Conservation (phyloP, 2,888 invertebrate genomes). For the Apoderus coryli region DNA sequence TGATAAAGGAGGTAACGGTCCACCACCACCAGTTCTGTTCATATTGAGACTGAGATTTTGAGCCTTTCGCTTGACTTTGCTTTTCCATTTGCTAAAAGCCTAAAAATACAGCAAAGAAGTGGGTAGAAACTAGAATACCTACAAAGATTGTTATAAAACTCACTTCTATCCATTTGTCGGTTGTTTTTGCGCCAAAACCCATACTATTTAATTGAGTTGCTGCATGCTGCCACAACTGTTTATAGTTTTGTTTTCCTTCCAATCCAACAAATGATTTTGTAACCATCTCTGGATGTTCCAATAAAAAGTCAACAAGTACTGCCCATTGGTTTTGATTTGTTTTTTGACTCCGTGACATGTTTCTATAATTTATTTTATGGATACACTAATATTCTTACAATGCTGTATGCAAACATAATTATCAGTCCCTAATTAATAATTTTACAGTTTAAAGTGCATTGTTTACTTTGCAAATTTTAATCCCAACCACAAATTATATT, state of each 20-base stretch:
- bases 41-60: too few species aligned
- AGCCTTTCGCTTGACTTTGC: conserved; percentile 8
- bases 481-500: too few species aligned
- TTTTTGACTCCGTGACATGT: too few species aligned
- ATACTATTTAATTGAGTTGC: conserved; percentile 7
- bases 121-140: too few species aligned
- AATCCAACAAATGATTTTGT: conserved; percentile 10
- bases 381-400: too few species aligned
- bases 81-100: conserved; percentile 9
- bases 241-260: conserved; percentile 9
- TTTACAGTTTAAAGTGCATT: too few species aligned
- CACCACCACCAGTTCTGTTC: conserved; percentile 9
- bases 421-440: too few species aligned
- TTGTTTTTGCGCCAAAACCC: conserved; percentile 6
- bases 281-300: conserved; percentile 9
- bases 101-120: too few species aligned
- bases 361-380: too few species aligned
- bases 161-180: conserved; percentile 8
- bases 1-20: conserved; percentile 5
- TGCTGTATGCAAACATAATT: too few species aligned
- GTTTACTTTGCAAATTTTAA: too few species aligned
- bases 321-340: conserved; percentile 4
- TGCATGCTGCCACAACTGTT: conserved; percentile 9
- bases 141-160: conserved; percentile 5
- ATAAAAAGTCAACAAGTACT: conserved; percentile 9